Base-by-base conservation (phyloP, 1,140 invertebrate species). In the Heliconius himera region DNA sequence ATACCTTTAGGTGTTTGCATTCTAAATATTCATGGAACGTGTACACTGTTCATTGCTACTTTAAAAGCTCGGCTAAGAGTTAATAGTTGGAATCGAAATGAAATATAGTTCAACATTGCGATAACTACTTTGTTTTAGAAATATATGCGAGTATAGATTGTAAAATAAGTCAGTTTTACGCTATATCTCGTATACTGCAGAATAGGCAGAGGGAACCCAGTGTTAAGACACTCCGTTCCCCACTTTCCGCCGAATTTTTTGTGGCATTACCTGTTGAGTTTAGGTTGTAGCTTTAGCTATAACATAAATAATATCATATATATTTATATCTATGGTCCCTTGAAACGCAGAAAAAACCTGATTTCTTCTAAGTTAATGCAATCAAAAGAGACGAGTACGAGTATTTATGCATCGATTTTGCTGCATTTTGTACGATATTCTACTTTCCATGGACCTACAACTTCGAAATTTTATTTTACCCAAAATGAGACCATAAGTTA, bases 21-120 rank as follows among this genome's bases (percentile, higher is more conserved):
- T 80, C 79, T 82, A 86, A 86, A 84, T 84, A 85, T 85, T 87
- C 80, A 82, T 84, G 76, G 79, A 60, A n/a, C 80, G 51, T 81
- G 72, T 79, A 74, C 73, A 74, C 70, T 66, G 80, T 80, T 84
- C 76, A 76, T 81, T 81, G 80, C 80, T 70, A 74, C 75, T 76
- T 81, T 73, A 79, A 82, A 70, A 82, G 74, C 81, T 79, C 41
- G 66, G 74, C 77, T 76, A 74, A 54, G 54, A 54, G 41, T 82
- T 81, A 81, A 81, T 81, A 81, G 76, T 72, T 74, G 22, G 38
- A 54, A 77, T 74, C 60, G 71, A 56, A 70, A 33, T 13, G 41
- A 80, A 80, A 60, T 80, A 72, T 36, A 72, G 60, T 66, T 66
- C 13, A 29, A 66, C 29, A 66, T 66, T 29, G 60, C 22, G 9